Percentiles rank a stretch among this genome's conserved stretches.
phyloP scores from a whole-genome alignment of 2,797 vertebrate species.

The Mallotus villosus region DNA sequence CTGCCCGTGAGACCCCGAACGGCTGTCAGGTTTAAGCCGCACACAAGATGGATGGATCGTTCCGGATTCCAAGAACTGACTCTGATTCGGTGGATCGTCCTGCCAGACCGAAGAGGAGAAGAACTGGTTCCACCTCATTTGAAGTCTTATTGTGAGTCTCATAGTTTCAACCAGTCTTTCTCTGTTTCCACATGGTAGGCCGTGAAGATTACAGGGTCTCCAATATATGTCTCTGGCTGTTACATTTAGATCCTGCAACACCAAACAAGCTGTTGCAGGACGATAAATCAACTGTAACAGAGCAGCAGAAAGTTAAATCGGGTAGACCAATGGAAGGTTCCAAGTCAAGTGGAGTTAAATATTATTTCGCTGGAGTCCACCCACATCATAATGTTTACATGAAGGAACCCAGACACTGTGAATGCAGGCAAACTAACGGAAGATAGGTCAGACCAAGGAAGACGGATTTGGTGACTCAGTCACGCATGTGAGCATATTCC shows the following conservation, averaged over 20 bases:
- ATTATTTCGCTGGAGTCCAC: neutral
- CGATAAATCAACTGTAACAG: neutral
- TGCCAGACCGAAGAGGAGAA: neutral
- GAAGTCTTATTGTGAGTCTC: conserved; percentile 4
- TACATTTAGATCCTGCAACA: neutral
- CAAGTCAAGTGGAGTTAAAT: neutral
- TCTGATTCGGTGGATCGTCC: conserved; percentile 2
- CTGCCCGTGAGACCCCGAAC: conserved; percentile 23
- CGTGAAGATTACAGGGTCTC: conserved; percentile 18
- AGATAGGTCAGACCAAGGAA: no score
- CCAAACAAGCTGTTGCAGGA: neutral
- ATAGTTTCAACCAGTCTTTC: conserved; percentile 6
- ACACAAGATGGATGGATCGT: conserved; percentile 27
- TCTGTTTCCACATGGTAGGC: conserved; percentile 7
- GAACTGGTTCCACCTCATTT: neutral
- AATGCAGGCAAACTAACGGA: no score
- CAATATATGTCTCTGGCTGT: neutral
- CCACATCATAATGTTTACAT: no score
- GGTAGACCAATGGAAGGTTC: neutral
- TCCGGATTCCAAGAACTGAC: conserved; percentile 16
- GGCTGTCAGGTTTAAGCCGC: conserved; percentile 25
- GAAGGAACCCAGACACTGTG: no score
- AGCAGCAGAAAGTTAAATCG: neutral
- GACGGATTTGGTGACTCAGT: no score
- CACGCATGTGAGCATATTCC: no score